phyloP scores from a whole-genome alignment of 2,797 vertebrate species.

The Hyperoplus lanceolatus region DNA sequence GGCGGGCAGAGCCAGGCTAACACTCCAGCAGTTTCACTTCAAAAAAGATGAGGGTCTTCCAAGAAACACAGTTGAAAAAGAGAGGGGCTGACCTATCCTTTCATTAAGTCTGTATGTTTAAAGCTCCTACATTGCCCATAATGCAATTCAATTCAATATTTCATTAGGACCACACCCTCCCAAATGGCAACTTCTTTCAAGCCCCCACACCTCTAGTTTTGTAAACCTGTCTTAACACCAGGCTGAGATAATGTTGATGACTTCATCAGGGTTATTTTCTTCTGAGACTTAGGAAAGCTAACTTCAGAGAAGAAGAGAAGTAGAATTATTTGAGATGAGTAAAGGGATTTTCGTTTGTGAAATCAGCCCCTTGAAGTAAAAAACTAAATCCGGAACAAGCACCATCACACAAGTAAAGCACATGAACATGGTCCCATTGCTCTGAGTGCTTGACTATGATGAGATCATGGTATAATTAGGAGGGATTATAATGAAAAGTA shows the following conservation, averaged over 20 bases:
- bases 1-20: too few species aligned
- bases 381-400: neutral
- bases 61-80: neutral
- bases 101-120: neutral
- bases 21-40: neutral
- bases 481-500: constrained; percentile 32
- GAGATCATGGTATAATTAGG: constrained; percentile 16
- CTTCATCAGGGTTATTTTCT: neutral
- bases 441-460: neutral
- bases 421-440: neutral
- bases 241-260: neutral
- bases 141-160: constrained; percentile 1
- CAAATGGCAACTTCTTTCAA: neutral
- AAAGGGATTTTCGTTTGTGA: constrained; percentile 1
- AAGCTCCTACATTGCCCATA: constrained; percentile 1
- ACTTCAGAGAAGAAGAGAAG: neutral
- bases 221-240: neutral
- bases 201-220: neutral
- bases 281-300: neutral
- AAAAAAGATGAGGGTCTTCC: neutral
- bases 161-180: neutral
- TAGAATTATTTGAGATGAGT: neutral
- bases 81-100: neutral
- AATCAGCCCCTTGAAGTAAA: neutral
- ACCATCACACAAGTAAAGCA: neutral